Evolutionary conservation across 2,888 invertebrate species (phyloP), one percentile per base, ranked within the genome.

Genomic region (Andrena dorsata): DNA sequence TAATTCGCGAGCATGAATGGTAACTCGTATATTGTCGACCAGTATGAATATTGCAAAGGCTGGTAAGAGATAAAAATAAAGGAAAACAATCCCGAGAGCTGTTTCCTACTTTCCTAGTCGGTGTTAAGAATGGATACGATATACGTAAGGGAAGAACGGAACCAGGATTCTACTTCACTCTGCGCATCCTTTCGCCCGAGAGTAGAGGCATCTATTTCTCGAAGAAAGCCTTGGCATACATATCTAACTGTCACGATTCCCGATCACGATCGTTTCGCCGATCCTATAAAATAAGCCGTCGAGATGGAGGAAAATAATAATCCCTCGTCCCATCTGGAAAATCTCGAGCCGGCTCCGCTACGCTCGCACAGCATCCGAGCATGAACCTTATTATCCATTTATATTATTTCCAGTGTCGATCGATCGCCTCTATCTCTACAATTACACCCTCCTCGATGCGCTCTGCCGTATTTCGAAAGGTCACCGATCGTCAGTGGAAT

Each of bases 401-500:
- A 84, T 87, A 86, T 88, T 88, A 86, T 86, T 86, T 85, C 73
- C 79, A 77, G 74, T 68, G 80, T 70, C 73, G 87, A 84, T 82
- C 85, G 85, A 83, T 71, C 85, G 76, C 70, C 77, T 78, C 71
- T 30, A 68, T 74, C 74, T 72, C 76, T 61, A 85, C 85, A 79
- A 87, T 87, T 86, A 86, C 82, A 81, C 84, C 75, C 64, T 64
- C 69, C 20, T 58, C 76, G 66, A 23, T 63, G 47, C 53, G 58
- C 64, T 71, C 69, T 58, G 68, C 69, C 60, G 73, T 58, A 58
- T 83, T 73, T 73, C 78, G 80, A 87, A 89, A 87, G 89, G 83
- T 89, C 86, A 69, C 20, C 66, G 61, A 63, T 41, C 61, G 76
- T 30, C 63, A 32, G 77, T 68, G 79, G 88, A 86, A 88, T 86